Conservation (phyloP, 2,888 invertebrate species). For the Thalpophila matura region DNA sequence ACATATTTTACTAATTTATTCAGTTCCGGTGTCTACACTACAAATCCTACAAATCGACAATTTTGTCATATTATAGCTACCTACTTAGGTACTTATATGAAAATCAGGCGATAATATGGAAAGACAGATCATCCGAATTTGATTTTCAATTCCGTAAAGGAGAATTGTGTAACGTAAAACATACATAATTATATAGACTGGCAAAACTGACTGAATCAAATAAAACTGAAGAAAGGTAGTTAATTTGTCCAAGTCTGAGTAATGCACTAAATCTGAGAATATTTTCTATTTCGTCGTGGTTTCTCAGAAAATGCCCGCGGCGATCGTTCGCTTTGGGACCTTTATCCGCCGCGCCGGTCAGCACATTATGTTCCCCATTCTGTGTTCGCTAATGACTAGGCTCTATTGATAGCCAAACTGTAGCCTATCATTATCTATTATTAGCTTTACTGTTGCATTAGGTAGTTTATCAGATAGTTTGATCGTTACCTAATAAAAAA, state of each 20-base stretch:
- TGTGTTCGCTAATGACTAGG: conserved; percentile 50
- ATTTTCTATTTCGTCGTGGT: conserved; percentile 22
- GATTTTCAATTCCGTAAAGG: background rate
- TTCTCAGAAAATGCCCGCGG: conserved; percentile 30
- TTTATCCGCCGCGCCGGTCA: conserved; percentile 45
- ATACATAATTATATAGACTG: too few species aligned
- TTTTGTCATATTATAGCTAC: too few species aligned
- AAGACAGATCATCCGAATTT: background rate
- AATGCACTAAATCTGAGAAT: conserved; percentile 16
- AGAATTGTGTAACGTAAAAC: background rate
- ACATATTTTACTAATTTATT: background rate
- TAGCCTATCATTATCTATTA: conserved; percentile 53
- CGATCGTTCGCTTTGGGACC: conserved; percentile 34
- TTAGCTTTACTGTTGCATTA: conserved; percentile 48
- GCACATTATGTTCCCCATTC: conserved; percentile 50
- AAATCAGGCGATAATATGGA: too few species aligned
- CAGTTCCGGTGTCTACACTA: background rate
- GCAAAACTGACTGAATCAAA: background rate
- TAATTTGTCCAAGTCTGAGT: conserved; percentile 3
- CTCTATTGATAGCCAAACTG: conserved; percentile 57
- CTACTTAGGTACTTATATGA: too few species aligned
- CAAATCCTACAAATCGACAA: too few species aligned
- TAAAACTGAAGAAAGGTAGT: conserved; percentile 2
- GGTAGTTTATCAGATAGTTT: conserved; percentile 6
- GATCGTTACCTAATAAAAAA: conserved; percentile 11